Conservation (phyloP, 2,888 invertebrate species). For the Lepidocyrtinus sp. region DNA sequence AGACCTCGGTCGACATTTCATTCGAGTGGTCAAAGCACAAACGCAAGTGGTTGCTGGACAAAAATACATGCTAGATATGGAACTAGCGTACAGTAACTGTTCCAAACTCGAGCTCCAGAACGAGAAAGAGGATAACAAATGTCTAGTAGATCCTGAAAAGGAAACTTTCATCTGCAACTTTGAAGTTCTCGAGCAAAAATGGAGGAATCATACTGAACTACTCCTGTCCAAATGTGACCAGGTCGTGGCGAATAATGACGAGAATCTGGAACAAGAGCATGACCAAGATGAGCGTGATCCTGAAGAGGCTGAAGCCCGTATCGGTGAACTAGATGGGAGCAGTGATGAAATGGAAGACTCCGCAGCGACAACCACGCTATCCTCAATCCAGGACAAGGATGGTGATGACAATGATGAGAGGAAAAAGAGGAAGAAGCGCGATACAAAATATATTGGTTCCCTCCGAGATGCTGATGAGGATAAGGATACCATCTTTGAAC, state of each 20-base stretch:
- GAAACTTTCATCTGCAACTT: conserved; percentile 76
- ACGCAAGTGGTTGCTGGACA: conserved; percentile 76
- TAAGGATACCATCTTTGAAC: conserved; percentile 71
- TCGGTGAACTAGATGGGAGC: conserved; percentile 63
- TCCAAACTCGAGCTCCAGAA: conserved; percentile 71
- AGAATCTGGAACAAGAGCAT: conserved; percentile 73
- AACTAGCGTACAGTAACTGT: conserved; percentile 77
- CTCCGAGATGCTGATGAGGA: conserved; percentile 69
- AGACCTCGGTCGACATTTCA: conserved; percentile 62
- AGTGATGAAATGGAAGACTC: conserved; percentile 65
- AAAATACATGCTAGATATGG: conserved; percentile 77
- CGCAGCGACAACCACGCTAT: conserved; percentile 21
- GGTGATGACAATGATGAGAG: neutral
- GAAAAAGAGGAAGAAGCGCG: conserved; percentile 37
- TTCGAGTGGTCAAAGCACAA: conserved; percentile 69
- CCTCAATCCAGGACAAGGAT: conserved; percentile 5
- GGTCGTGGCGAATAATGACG: conserved; percentile 68
- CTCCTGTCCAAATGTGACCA: conserved; percentile 80
- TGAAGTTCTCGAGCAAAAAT: conserved; percentile 79
- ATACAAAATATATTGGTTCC: conserved; percentile 61
- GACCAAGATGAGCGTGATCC: conserved; percentile 63
- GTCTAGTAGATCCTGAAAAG: conserved; percentile 70
- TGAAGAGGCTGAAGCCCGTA: conserved; percentile 71
- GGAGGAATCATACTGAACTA: conserved; percentile 78
- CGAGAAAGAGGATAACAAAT: conserved; percentile 71